These are phyloP conservation scores for Palythoa grandiflora DNA, from an alignment of 92 coral and sea anemone genomes.

Conservation along the genomic window DNA sequence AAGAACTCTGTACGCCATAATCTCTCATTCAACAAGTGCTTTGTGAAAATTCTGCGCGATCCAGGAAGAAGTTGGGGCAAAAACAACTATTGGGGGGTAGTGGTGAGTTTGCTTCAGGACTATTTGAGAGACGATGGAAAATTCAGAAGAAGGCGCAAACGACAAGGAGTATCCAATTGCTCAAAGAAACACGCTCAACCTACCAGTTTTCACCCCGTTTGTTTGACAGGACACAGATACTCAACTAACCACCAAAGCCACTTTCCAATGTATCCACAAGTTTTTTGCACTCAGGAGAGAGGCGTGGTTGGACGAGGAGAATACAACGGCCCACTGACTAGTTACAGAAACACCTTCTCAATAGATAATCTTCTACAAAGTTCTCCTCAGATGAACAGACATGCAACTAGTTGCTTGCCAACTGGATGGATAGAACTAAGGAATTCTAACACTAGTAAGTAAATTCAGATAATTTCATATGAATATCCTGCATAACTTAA, in stretches of 20 bases:
- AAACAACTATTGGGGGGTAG: slow-evolving; percentile 63
- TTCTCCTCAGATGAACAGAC: slow-evolving; percentile 17
- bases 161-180: neutral
- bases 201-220: neutral
- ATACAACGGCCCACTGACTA: neutral
- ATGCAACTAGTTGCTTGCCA: neutral
- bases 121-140: slow-evolving; percentile 61
- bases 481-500: neutral
- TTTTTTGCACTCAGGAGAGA: slow-evolving; percentile 27
- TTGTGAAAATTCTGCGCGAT: slow-evolving; percentile 64
- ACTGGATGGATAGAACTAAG: slow-evolving; percentile 34
- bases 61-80: slow-evolving; percentile 70
- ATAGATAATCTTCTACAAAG: slow-evolving; percentile 19
- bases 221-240: neutral
- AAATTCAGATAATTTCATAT: neutral
- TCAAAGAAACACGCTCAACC: neutral
- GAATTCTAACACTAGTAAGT: slow-evolving; percentile 25
- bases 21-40: slow-evolving; percentile 66
- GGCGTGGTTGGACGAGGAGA: slow-evolving; percentile 28
- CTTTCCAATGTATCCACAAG: slow-evolving; percentile 11
- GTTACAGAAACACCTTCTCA: slow-evolving; percentile 28
- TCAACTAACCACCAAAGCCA: neutral
- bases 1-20: slow-evolving; percentile 68
- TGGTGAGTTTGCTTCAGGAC: slow-evolving; percentile 58
- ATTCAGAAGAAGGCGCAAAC: slow-evolving; percentile 39